phyloP scores from a whole-genome alignment of 64 coral and sea anemone species.

The Hydrozoanthus tunicans region DNA sequence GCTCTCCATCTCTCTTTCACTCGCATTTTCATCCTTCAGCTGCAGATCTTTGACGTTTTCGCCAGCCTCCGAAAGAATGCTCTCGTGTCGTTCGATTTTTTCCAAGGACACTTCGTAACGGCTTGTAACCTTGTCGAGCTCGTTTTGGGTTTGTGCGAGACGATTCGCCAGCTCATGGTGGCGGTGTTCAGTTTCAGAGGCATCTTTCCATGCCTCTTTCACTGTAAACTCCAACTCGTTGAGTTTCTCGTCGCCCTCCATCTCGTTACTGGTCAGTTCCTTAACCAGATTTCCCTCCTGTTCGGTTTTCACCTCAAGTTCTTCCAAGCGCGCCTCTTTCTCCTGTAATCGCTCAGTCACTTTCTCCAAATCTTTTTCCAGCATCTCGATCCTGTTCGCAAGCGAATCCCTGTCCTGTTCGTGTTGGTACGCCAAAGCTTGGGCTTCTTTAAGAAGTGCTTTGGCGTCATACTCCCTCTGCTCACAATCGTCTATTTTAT shows the following conservation, averaged over 20 bases:
- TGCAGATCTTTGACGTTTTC: constrained; percentile 69
- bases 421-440: constrained; percentile 46
- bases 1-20: constrained; percentile 52
- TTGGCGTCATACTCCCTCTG: constrained; percentile 80
- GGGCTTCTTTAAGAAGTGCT: constrained; percentile 51
- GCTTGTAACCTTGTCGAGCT: constrained; percentile 50
- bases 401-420: constrained; percentile 80
- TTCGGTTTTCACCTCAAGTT: constrained; percentile 63
- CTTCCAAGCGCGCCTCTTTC: constrained; percentile 50
- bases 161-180: constrained; percentile 67
- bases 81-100: constrained; percentile 60
- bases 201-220: constrained; percentile 61
- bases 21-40: constrained; percentile 75
- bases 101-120: constrained; percentile 20
- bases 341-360: constrained; percentile 39
- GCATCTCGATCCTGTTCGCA: constrained; percentile 68
- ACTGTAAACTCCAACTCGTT: constrained; percentile 66
- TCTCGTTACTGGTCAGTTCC: constrained; percentile 71
- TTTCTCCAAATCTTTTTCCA: constrained; percentile 70
- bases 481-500: constrained; percentile 87
- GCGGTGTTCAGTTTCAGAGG: constrained; percentile 60
- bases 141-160: constrained; percentile 66
- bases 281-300: constrained; percentile 69
- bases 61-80: constrained; percentile 50
- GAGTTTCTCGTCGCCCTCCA: constrained; percentile 85